Conservation (phyloP, 1,140 invertebrate species). For the Papilio machaon region DNA sequence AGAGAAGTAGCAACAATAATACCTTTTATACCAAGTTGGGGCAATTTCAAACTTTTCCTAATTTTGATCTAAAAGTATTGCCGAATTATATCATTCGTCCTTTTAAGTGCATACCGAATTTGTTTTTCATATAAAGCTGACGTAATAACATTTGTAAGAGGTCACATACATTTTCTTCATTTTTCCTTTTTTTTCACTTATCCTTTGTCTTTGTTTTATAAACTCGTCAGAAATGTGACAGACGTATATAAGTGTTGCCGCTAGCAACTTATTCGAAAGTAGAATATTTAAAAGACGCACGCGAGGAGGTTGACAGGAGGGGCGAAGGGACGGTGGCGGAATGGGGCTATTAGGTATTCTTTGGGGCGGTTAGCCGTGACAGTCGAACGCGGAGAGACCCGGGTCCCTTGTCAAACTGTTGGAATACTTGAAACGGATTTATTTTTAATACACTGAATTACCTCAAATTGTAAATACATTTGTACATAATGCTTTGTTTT, state of each 20-base stretch:
- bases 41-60: too few relatives aligned
- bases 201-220: conserved; percentile 32
- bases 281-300: conserved; percentile 37
- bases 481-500: background rate
- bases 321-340: background rate
- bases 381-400: conserved; percentile 30
- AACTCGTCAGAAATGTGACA: conserved; percentile 33
- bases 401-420: conserved; percentile 32
- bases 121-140: background rate
- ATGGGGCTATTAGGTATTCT: conserved; percentile 36
- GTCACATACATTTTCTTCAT: background rate
- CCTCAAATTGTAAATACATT: background rate
- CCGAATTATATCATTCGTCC: background rate
- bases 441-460: conserved; percentile 22
- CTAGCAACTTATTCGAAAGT: conserved; percentile 32
- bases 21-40: too few relatives aligned
- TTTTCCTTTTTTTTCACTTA: background rate
- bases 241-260: conserved; percentile 32
- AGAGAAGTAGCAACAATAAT: too few relatives aligned
- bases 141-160: background rate
- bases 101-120: too few relatives aligned
- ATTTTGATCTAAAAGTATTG: background rate
- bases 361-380: conserved; percentile 25
- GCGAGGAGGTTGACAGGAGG: conserved; percentile 23
- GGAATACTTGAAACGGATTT: conserved; percentile 26